phyloP scores from a whole-genome alignment of 2,888 invertebrate species.

The Eulithis testata region DNA sequence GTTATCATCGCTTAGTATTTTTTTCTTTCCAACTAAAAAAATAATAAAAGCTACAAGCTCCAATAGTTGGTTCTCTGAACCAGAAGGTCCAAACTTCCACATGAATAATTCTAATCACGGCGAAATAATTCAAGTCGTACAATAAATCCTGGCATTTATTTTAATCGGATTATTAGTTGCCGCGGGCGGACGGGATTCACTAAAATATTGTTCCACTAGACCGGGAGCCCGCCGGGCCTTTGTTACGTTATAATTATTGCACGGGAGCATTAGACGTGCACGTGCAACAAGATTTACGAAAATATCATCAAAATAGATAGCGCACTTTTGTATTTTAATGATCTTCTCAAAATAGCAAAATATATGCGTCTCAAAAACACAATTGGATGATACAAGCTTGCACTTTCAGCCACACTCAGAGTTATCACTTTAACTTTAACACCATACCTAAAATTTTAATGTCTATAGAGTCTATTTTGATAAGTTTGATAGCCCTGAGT shows the following conservation, averaged over 20 bases:
- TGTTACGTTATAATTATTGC: background rate
- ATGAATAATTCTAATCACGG: conserved; percentile 18
- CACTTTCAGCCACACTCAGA: too few relatives aligned
- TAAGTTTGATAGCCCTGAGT: too few relatives aligned
- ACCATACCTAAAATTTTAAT: too few relatives aligned
- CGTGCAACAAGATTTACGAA: background rate
- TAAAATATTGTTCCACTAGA: conserved; percentile 16
- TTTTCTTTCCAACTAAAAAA: background rate
- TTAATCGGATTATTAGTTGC: conserved; percentile 25
- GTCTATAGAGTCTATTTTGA: too few relatives aligned
- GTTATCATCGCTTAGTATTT: too few relatives aligned
- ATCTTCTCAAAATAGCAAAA: too few relatives aligned
- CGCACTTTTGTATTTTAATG: too few relatives aligned
- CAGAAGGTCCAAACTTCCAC: conserved; percentile 7
- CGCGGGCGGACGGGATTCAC: conserved; percentile 12
- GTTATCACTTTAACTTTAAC: too few relatives aligned
- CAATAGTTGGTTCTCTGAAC: conserved; percentile 5
- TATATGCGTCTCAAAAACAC: too few relatives aligned
- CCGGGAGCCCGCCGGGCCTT: background rate
- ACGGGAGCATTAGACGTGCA: background rate
- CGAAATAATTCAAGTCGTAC: conserved; percentile 17
- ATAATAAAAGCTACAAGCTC: conserved; percentile 1
- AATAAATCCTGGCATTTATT: conserved; percentile 27
- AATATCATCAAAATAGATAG: too few relatives aligned
- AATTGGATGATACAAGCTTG: too few relatives aligned